Evolutionary conservation across 1,140 invertebrate species (phyloP), one percentile per base, ranked within the genome.

Genomic region (Propsilocerus akamusi): DNA sequence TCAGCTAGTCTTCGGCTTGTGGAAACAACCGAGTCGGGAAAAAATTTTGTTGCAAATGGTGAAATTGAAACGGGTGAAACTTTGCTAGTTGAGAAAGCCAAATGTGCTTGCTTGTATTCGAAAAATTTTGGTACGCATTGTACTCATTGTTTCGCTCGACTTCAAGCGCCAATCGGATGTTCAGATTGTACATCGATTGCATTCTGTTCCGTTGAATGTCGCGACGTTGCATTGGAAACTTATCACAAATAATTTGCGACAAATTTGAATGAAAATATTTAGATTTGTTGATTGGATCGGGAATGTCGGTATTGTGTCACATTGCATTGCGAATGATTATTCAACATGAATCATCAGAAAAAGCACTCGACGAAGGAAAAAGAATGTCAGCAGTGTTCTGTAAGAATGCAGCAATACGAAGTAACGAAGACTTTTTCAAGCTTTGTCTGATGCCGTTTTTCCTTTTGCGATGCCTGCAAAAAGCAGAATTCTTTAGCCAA

Each of bases 191-290:
- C 77, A 20, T 76, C 74, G 20, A 72, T 87, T 1, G 80, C 77
- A 17, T 89, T 87, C 61, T 95, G 89, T 65, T 72, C 72, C 8
- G 56, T 68, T 1, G 57, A 72, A 37, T 95, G 91, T 66, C 70
- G 76, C 48, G 70, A 78, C 26, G 57, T 64, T 17, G 84, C 84
- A 0, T 60, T 79, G 47, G 58, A 67, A 1, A 72, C 71, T 0
- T 91, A 88, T 63, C 90, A 96, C 64, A 68, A n/a, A n/a, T n/a
- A n/a, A n/a, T n/a, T n/a, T n/a, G n/a, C n/a, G n/a, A n/a, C n/a
- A n/a, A 72, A 25, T 80, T 76, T 58, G 91, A 95, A 68, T 95
- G 90, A 61, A 72, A 75, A 54, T 77, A 83, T 59, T 67, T 86
- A 46, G 78, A 80, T 51, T 58, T 85, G 6, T 67, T 86, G 26